Evolutionary conservation across 2,888 invertebrate genomes (phyloP).

Genomic region (Cerastoderma edule): DNA sequence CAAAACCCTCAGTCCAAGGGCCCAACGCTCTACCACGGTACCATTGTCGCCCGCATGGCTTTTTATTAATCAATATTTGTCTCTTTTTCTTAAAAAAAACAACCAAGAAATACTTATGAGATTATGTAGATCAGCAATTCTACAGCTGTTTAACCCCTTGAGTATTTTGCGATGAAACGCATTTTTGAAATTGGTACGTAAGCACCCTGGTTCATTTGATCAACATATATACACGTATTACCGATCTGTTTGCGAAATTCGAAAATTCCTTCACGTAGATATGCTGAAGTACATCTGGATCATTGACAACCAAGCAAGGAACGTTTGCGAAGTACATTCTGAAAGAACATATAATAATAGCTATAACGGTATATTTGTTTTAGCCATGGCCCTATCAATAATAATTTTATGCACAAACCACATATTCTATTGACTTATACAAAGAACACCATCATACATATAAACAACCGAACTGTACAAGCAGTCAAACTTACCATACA

Average conservation of each 20-base stretch:
- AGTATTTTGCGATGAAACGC: neutral
- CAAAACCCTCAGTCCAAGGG: no score
- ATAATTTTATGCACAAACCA: no score
- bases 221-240: constrained; percentile 19
- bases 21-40: no score
- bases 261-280: constrained; percentile 57
- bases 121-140: neutral
- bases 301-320: constrained; percentile 32
- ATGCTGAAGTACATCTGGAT: constrained; percentile 48
- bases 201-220: neutral
- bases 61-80: neutral
- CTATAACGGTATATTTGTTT: no score
- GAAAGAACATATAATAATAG: neutral
- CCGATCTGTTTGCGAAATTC: constrained; percentile 50
- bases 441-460: neutral
- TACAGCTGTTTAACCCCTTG: neutral
- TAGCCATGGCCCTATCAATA: no score
- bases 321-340: constrained; percentile 20
- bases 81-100: neutral
- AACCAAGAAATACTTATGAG: neutral
- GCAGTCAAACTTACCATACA: neutral
- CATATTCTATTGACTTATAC: no score
- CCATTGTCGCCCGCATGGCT: no score
- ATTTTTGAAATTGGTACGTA: neutral
- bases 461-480: neutral